phyloP scores from a whole-genome alignment of 2,888 invertebrate genomes.

The Aspidapion aeneum region DNA sequence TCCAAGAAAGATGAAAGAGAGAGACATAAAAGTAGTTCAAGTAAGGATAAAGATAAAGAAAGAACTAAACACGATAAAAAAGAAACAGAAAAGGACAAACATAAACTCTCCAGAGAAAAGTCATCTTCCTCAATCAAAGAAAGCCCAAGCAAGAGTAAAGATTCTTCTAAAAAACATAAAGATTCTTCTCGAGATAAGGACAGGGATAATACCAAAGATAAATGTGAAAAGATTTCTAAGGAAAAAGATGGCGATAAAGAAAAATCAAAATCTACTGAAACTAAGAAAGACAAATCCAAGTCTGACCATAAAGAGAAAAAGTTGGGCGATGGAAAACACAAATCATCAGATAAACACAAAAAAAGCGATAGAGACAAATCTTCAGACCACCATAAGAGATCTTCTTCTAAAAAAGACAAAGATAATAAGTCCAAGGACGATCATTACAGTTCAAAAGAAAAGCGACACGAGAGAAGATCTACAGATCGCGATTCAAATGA shows the following conservation, averaged over 20 bases:
- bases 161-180: conserved; percentile 25
- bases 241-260: conserved; percentile 27
- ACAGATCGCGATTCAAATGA: conserved; percentile 80
- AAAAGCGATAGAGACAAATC: conserved; percentile 16
- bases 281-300: conserved; percentile 20
- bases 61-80: background rate
- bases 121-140: conserved; percentile 9
- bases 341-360: conserved; percentile 26
- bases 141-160: conserved; percentile 19
- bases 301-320: conserved; percentile 21
- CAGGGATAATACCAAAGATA: conserved; percentile 32
- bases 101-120: conserved; percentile 12
- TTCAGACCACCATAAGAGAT: conserved; percentile 10
- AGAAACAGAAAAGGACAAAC: conserved; percentile 5
- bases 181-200: conserved; percentile 24
- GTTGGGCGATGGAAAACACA: conserved; percentile 11
- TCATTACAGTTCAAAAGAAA: conserved; percentile 64
- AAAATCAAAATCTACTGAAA: conserved; percentile 14
- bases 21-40: conserved; percentile 24
- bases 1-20: conserved; percentile 29
- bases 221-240: conserved; percentile 1
- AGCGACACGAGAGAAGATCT: conserved; percentile 64
- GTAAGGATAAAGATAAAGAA: conserved; percentile 11
- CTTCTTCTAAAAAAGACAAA: conserved; percentile 27
- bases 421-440: conserved; percentile 58